These are phyloP conservation scores for Spermophilus dauricus DNA, from an alignment of 2,113 vertebrate genomes.

Conservation along the genomic window DNA sequence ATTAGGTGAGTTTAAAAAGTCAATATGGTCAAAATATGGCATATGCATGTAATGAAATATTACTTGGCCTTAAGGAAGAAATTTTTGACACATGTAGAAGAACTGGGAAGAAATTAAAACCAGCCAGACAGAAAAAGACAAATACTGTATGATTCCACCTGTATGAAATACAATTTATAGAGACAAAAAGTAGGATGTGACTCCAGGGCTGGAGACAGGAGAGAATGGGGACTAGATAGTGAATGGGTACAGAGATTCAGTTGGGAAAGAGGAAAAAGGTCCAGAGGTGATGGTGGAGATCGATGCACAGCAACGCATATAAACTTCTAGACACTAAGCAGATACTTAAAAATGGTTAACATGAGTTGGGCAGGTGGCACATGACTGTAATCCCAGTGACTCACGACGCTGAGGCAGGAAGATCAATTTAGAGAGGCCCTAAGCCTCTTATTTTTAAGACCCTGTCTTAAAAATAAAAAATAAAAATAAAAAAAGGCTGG, in stretches of 20 bases:
- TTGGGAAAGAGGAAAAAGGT: not conserved
- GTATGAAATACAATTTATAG: not conserved
- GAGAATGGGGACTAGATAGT: not conserved
- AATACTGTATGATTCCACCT: not conserved
- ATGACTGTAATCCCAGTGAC: too few species aligned
- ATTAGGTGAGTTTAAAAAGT: constrained; percentile 14
- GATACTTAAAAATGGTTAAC: not conserved
- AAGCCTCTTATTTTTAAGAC: too few species aligned
- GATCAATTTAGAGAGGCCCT: too few species aligned
- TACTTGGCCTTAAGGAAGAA: not conserved
- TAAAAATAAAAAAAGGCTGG: too few species aligned
- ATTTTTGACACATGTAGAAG: not conserved
- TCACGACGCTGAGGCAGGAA: too few species aligned
- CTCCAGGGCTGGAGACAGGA: not conserved
- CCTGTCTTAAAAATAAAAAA: too few species aligned
- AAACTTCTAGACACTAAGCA: not conserved
- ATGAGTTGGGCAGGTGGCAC: too few species aligned
- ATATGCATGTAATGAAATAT: not conserved
- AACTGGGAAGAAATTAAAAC: not conserved
- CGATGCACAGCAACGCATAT: not conserved
- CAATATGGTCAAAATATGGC: not conserved
- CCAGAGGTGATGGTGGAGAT: not conserved
- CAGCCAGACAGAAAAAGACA: not conserved
- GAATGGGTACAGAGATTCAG: not conserved
- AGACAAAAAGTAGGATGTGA: not conserved